These are phyloP conservation scores for Teinopalpus imperialis DNA, from an alignment of 2,888 invertebrate species.

Conservation along the genomic window DNA sequence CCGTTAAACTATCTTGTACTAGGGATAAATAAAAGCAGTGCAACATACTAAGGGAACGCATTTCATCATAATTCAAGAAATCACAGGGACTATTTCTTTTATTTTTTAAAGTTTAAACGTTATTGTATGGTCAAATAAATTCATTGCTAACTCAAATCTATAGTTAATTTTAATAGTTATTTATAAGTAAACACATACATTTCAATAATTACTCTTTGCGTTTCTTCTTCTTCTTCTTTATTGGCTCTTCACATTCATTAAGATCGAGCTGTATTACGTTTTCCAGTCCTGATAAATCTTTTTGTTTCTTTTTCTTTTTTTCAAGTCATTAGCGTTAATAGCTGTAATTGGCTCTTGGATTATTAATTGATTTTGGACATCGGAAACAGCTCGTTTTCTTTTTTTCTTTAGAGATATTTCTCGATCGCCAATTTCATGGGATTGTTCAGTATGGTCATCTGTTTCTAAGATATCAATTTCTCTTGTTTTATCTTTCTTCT, in stretches of 20 bases:
- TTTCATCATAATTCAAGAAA: too few relatives aligned
- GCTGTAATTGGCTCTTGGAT: not conserved
- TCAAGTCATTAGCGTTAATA: not conserved
- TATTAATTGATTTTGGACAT: not conserved
- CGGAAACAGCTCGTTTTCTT: constrained; percentile 27
- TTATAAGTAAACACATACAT: too few relatives aligned
- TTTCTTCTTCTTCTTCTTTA: constrained; percentile 18
- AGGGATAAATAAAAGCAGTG: too few relatives aligned
- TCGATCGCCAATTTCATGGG: not conserved
- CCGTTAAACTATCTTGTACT: too few relatives aligned
- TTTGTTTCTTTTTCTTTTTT: constrained; percentile 25
- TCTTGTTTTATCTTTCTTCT: constrained; percentile 32
- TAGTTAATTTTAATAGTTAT: too few relatives aligned
- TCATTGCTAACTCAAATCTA: too few relatives aligned
- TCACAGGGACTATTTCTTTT: too few relatives aligned
- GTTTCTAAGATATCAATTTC: constrained; percentile 8
- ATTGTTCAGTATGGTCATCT: not conserved
- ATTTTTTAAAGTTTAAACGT: too few relatives aligned
- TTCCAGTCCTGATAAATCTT: constrained; percentile 12
- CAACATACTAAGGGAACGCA: too few relatives aligned
- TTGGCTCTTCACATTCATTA: constrained; percentile 3
- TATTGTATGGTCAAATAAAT: too few relatives aligned
- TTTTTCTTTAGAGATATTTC: constrained; percentile 16
- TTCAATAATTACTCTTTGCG: not conserved
- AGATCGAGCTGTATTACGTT: constrained; percentile 6